Evolutionary conservation across 1,140 invertebrate genomes (phyloP), one percentile per base, ranked within the genome.

Genomic region (Rhopalosiphum padi): DNA sequence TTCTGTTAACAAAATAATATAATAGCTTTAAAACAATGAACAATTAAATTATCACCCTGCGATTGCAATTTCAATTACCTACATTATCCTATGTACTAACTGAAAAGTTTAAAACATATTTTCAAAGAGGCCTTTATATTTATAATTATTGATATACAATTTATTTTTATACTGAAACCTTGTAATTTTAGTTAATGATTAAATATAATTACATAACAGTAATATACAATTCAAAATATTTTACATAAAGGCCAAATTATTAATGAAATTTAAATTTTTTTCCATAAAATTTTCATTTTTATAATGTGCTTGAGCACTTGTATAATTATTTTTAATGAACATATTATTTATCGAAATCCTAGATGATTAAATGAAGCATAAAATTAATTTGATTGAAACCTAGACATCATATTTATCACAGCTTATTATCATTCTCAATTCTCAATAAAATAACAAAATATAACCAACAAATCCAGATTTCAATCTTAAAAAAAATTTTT

Each of bases 21-120:
- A 92, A 92, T 77, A 92, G 90, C 90, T 35, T 35, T 83, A 35
- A 55, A 92, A 82, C 77, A 92, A 82, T 83, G 46, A 83, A 92
- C n/a, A 82, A 92, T 92, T 92, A 91, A 77, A 91, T 41, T 83
- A 92, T 83, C 60, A 92, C 90, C 90, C 90, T 92, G 90, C 43
- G 68, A 92, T 83, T 92, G 43, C 46, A 37, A 83, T 90, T 90
- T 68, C 35, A 90, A 51, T 55, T 55, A 90, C n/a, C 60, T 77
- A 77, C 37, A 68, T 41, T 90, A 89, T n/a, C 37, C 55, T 60
- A 90, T 41, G 30, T 51, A 46, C 5, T 25, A 15, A 68, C 18
- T 43, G 37, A 68, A 68, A 60, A 21, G 15, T 43, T 41, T 43
- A 90, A 90, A n/a, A 43, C 7, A 43, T 43, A 68, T 68, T 90